Evolutionary conservation across 2,888 invertebrate genomes (phyloP).

Genomic region (Sympetrum striolatum): DNA sequence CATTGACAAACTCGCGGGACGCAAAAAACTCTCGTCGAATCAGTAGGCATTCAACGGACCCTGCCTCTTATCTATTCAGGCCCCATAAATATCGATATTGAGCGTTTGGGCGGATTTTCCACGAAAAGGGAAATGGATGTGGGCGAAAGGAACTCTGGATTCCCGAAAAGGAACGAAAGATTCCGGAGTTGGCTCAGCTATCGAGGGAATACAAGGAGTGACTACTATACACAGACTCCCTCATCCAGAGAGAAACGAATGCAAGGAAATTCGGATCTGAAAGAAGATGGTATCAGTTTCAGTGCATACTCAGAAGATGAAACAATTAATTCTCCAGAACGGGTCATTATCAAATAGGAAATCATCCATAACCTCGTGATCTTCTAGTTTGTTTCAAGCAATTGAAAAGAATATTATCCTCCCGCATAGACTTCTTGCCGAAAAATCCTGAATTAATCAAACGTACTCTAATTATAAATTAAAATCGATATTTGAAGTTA

Average conservation of each 20-base stretch:
- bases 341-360: background rate
- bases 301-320: background rate
- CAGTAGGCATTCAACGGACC: conserved; percentile 35
- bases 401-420: too few relatives aligned
- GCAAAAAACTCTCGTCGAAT: conserved; percentile 1
- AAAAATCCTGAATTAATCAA: too few relatives aligned
- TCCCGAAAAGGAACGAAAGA: background rate
- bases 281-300: background rate
- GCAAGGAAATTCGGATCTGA: background rate
- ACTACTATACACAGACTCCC: background rate
- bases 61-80: conserved; percentile 31
- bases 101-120: background rate
- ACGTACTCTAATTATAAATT: too few relatives aligned
- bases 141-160: background rate
- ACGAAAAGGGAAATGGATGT: background rate
- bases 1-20: background rate
- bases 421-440: too few relatives aligned
- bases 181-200: background rate
- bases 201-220: background rate
- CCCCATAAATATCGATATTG: conserved; percentile 24
- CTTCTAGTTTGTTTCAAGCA: too few relatives aligned
- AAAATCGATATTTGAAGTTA: too few relatives aligned
- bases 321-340: too few relatives aligned
- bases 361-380: too few relatives aligned
- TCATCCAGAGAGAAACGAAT: background rate